Base-by-base conservation (phyloP, 1,140 invertebrate genomes). In the Drosophila jambulina region DNA sequence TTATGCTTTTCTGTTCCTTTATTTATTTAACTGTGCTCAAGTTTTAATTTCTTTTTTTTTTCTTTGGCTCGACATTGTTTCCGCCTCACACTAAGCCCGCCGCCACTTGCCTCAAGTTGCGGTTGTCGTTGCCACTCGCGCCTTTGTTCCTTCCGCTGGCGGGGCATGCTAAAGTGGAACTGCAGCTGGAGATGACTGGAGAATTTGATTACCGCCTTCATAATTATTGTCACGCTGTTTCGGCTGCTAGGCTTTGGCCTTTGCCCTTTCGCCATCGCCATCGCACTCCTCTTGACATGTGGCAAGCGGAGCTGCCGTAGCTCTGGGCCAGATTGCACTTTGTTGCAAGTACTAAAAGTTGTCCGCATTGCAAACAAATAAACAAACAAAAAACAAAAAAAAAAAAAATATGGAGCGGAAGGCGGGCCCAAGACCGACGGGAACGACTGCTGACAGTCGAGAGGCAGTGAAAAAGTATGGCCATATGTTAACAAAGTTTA, bases 401-500 rank as follows among this genome's bases (percentile, higher is more conserved):
- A 48, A 51, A 27, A 58, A 43, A 64, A 46, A 58, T 56, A 42
- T 27, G 51, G 40, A 56, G 63, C 38, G 36, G 43, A 48, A 51
- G 15, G 17, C 15, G 53, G 53, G 9, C 32, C 21, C 51, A 34
- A 36, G 32, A 54, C 19, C 51, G 21, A 19, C 29, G 51, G 51
- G 7, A 56, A 38, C 53, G 36, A 38, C 53, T 38, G 64, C 56
- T 78, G 78, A 65, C 79, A 61, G 53, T 32, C 48, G 46, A 62
- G 43, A 68, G 69, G 58, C 63, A 53, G 59, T 51, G 59, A 49
- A 74, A 64, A 72, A 61, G 53, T 48, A 56, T 29, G 51, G 60
- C 81, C 80, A 81, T 88, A 88, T 88, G 84, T 81, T 88, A 75
- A 72, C 62, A 72, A 88, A 88, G 84, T 84, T 88, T 80, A 84